Base-by-base conservation (phyloP, 2,888 invertebrate genomes). In the Trisateles emortualis region DNA sequence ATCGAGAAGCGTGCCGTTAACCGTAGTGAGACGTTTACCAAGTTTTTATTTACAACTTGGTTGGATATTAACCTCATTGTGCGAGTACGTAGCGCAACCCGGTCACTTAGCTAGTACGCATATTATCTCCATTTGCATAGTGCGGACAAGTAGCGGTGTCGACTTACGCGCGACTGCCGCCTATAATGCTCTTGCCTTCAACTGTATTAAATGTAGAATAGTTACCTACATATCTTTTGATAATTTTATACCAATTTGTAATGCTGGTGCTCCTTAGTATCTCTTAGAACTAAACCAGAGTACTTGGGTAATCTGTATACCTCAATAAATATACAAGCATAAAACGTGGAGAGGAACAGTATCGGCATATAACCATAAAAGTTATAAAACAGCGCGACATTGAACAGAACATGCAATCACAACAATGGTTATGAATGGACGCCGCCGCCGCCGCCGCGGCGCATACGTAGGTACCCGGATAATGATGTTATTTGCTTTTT, bases 91-190 rank as follows among this genome's bases (percentile, higher is more conserved):
- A 84, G 78, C 81, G 80, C 88, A 88, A 90, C 88, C 87, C 88
- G 90, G 90, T 90, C 88, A 89, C 85, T 88, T 85, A 81, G 87
- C 84, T 84, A 81, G 86, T 79, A 84, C 83, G 85, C 84, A 76
- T 84, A 88, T 88, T 88, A 88, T 88, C 84, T 87, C 78, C 84
- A 89, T 91, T 90, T 90, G 88, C 90, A 89, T 90, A 88, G 87
- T 77, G 82, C 85, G 84, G 84, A 86, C 86, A 85, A 88, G 82
- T 89, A 87, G 87, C 88, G 86, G 87, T 87, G 86, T 84, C 78
- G 79, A 79, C 83, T 84, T 83, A 83, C 84, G 83, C 78, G 75
- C 78, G 74, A 76, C 78, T 80, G 82, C 82, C 75, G 78, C 75
- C 69, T 70, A 69, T 85, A 83, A 84, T 83, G 77, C 68, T 72